Percentiles rank a stretch among this genome's conserved stretches.
These are phyloP conservation scores for Smutsia temminckii DNA, from an alignment of 2,797 vertebrate species.

Conservation along the genomic window DNA sequence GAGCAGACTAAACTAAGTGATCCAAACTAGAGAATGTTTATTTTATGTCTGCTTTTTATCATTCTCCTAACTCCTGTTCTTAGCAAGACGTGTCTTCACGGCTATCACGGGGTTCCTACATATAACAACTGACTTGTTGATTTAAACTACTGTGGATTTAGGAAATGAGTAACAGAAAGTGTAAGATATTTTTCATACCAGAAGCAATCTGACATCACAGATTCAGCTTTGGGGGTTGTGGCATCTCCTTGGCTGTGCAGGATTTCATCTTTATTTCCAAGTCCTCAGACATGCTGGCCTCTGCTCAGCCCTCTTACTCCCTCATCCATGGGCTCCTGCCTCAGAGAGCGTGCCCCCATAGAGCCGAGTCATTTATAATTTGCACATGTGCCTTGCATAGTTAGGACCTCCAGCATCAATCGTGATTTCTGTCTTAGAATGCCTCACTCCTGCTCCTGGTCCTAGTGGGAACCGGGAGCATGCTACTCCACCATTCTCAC, in stretches of 20 bases:
- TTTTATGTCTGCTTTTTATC: not conserved
- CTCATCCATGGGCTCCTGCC: not conserved
- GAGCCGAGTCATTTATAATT: not conserved
- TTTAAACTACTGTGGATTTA: not conserved
- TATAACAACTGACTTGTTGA: not conserved
- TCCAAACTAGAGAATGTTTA: not conserved
- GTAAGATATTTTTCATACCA: not conserved
- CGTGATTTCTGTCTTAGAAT: not conserved
- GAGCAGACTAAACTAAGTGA: not conserved
- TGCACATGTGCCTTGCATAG: not conserved
- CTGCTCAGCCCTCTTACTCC: not conserved
- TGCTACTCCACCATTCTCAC: not conserved
- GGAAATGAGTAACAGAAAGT: not conserved
- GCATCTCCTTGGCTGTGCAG: not conserved
- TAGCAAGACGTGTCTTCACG: not conserved
- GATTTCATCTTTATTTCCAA: not conserved
- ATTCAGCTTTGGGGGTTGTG: not conserved
- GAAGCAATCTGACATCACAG: not conserved
- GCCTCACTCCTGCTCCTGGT: not conserved
- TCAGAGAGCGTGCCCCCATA: not conserved
- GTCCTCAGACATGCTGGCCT: not conserved
- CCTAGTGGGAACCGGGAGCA: no score
- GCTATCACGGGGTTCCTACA: not conserved
- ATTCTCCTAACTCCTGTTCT: not conserved
- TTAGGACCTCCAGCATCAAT: not conserved